Conservation (phyloP, 2,113 vertebrate species). For the Panthera leo region DNA sequence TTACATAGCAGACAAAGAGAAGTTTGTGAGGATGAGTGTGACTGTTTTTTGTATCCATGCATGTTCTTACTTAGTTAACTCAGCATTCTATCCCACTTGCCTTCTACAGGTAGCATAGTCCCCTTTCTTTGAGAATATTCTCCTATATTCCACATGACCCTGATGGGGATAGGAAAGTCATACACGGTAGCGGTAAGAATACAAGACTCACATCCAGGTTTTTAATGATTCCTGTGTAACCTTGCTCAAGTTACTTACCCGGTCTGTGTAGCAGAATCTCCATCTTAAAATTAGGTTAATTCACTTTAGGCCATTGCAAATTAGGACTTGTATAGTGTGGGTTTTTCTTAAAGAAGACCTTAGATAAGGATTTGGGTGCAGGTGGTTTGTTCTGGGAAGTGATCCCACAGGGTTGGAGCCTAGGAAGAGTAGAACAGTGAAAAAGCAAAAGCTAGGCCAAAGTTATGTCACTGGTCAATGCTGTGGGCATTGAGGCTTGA, state of each 20-base stretch:
- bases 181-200: accelerated
- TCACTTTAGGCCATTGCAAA: too few relatives aligned
- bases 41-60: accelerated
- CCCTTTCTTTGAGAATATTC: too few relatives aligned
- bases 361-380: background rate
- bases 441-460: background rate
- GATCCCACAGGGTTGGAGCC: accelerated
- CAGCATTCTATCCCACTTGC: background rate
- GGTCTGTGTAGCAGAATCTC: background rate
- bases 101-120: accelerated
- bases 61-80: background rate
- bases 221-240: background rate
- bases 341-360: background rate
- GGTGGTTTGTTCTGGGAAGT: background rate
- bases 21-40: accelerated
- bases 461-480: background rate
- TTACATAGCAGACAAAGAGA: background rate
- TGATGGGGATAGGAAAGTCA: background rate
- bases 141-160: background rate
- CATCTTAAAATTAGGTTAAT: background rate
- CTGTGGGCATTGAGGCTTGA: accelerated
- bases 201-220: background rate
- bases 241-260: background rate
- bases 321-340: background rate
- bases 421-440: background rate